phyloP scores from a whole-genome alignment of 2,888 invertebrate genomes.

The Petrophora chlorosata region DNA sequence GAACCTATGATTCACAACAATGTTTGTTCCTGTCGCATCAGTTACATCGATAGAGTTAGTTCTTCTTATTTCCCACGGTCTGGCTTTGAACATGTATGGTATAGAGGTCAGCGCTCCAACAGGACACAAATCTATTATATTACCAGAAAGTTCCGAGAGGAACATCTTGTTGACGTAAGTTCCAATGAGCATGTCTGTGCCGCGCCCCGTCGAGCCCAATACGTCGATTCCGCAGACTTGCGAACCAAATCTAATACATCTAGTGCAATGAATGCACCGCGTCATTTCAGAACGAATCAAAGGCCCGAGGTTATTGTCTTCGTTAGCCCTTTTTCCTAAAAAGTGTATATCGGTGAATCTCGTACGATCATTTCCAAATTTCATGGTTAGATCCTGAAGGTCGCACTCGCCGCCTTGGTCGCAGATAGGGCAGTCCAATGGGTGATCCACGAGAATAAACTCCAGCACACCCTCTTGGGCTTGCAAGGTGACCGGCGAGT shows the following conservation, averaged over 20 bases:
- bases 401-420: slow-evolving; percentile 98
- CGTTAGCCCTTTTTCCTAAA: slow-evolving; percentile 96
- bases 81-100: slow-evolving; percentile 97
- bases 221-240: slow-evolving; percentile 99
- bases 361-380: slow-evolving; percentile 96
- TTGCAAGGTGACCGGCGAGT: slow-evolving; percentile 91
- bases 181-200: slow-evolving; percentile 98
- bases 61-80: slow-evolving; percentile 97
- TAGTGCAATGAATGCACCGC: slow-evolving; percentile 98
- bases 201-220: slow-evolving; percentile 95
- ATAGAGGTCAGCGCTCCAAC: slow-evolving; percentile 99
- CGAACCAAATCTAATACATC: slow-evolving; percentile 98
- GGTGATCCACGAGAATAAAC: slow-evolving; percentile 98
- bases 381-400: slow-evolving; percentile 98
- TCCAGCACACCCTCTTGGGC: slow-evolving; percentile 95
- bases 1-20: slow-evolving; percentile 62
- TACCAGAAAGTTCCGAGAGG: slow-evolving; percentile 98
- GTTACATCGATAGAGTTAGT: slow-evolving; percentile 81
- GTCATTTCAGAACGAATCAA: slow-evolving; percentile 99
- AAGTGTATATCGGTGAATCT: slow-evolving; percentile 95
- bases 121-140: slow-evolving; percentile 99
- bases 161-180: slow-evolving; percentile 99
- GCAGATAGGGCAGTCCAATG: slow-evolving; percentile 99
- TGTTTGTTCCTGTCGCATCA: slow-evolving; percentile 75
- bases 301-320: slow-evolving; percentile 98